phyloP scores from a whole-genome alignment of 2,888 invertebrate species.

The Caenorhabditis macrosperma region DNA sequence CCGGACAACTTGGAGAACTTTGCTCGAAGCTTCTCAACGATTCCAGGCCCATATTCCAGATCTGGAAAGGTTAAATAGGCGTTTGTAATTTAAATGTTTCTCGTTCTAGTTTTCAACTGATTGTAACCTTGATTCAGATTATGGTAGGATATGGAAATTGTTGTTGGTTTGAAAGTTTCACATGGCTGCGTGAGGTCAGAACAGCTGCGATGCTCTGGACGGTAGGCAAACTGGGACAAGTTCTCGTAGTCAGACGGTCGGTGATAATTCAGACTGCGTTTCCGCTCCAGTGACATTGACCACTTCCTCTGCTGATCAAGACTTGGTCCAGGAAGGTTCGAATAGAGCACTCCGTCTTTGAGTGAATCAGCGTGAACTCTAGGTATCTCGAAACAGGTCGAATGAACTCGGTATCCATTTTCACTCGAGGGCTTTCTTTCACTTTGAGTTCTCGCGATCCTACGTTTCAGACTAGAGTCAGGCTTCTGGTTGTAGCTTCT shows the following conservation, averaged over 20 bases:
- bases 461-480: constrained; percentile 64
- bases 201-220: constrained; percentile 52
- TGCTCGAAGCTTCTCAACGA: constrained; percentile 69
- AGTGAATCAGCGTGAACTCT: constrained; percentile 9
- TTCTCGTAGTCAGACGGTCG: constrained; percentile 33
- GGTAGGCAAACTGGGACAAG: constrained; percentile 23
- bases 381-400: constrained; percentile 27
- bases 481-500: constrained; percentile 38
- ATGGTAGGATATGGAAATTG: constrained; percentile 52
- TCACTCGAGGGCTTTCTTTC: constrained; percentile 46
- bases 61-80: constrained; percentile 58
- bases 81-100: background rate
- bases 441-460: constrained; percentile 65
- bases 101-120: constrained; percentile 16
- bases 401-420: constrained; percentile 17
- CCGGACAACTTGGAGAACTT: constrained; percentile 67
- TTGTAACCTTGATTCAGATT: constrained; percentile 50
- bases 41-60: constrained; percentile 72
- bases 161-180: constrained; percentile 44
- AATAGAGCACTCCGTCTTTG: constrained; percentile 34
- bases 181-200: constrained; percentile 49
- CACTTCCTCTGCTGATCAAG: constrained; percentile 23
- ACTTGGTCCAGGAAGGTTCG: constrained; percentile 19
- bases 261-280: constrained; percentile 24
- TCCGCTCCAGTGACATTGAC: constrained; percentile 51